A percentile compares a stretch with the other conserved stretches of the same genome.
phyloP scores from a whole-genome alignment of 2,797 vertebrate genomes.

The Pseudocheirus occidentalis region DNA sequence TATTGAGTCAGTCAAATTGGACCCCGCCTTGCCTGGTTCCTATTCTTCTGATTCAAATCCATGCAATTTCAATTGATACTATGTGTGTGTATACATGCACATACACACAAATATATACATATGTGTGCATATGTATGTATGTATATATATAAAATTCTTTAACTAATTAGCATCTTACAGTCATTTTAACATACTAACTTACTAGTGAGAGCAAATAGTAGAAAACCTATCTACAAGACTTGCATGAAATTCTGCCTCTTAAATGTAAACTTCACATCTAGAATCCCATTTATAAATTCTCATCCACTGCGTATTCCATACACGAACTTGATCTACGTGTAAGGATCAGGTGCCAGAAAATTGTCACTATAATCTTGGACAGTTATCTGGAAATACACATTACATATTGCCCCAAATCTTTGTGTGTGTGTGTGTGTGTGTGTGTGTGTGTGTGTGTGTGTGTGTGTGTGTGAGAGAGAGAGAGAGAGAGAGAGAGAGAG shows the following conservation, averaged over 20 bases:
- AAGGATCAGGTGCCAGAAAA: not conserved
- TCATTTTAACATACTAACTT: conserved; percentile 31
- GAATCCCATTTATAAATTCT: not conserved
- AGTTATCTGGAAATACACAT: not conserved
- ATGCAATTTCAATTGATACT: conserved; percentile 27
- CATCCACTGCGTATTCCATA: not conserved
- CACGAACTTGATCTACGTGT: not conserved
- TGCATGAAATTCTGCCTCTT: not conserved
- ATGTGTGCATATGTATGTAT: too few species aligned
- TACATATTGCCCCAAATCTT: not conserved
- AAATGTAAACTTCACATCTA: conserved; percentile 3
- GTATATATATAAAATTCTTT: not conserved
- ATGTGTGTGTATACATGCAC: too few species aligned
- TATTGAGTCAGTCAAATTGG: conserved; percentile 71
- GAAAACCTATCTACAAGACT: conserved; percentile 12
- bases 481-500: too few species aligned
- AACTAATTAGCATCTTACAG: conserved; percentile 30
- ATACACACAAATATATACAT: too few species aligned
- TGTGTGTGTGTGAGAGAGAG: too few species aligned
- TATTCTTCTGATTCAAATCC: conserved; percentile 40
- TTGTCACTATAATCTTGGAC: conserved; percentile 38
- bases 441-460: too few species aligned
- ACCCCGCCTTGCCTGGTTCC: conserved; percentile 54
- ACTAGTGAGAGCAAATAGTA: conserved; percentile 27
- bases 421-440: not conserved